Base-by-base conservation (phyloP, 92 coral and sea anemone species). In the Ricordea florida region DNA sequence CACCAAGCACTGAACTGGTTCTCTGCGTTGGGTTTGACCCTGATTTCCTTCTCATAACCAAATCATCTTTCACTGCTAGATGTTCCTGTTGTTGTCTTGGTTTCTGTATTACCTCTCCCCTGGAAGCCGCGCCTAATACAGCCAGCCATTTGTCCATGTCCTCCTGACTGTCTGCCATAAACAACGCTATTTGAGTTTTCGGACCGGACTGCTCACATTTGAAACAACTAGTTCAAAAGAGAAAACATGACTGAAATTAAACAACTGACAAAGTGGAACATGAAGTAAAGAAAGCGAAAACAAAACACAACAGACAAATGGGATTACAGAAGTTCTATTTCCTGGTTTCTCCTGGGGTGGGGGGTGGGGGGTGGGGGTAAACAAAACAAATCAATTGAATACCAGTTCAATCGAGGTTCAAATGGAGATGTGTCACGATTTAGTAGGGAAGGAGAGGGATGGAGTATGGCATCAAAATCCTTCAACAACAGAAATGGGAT, bases 141-240 rank as follows among this genome's bases (percentile, higher is more conserved):
- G 61, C 35, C 17, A 94, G 55, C 98, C 98, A 94, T 33, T 27
- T 69, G 31, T 85, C 89, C 79, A 89, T 80, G 30, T 88, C 97
- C 21, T 85, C 92, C 36, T 94, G 79, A 43, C 60, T 85, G 52
- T 94, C 93, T 0, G 98, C 96, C 37, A 83, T 85, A 43, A 94
- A 80, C 46, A 44, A 52, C 20, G 62, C 66, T 53, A 75, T 87
- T 1, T 69, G 66, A 22, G 90, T 66, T 74, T 92, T 94, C 18
- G 80, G 43, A 3, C 79, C 92, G 7, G 89, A 63, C 40, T 77
- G 62, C 53, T 89, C 96, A 25, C 93, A 84, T 58, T 88, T 94
- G 59, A 94, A 94, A 62, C 94, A 90, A 62, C 98, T 94, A 59
- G 4, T 5, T 62, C 18, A 71, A 50, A 36, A 70, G 56, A n/a